A percentile compares a stretch with the other conserved stretches of the same genome.
Conservation (phyloP, 1,140 invertebrate genomes). For the Hycleus cichorii region DNA sequence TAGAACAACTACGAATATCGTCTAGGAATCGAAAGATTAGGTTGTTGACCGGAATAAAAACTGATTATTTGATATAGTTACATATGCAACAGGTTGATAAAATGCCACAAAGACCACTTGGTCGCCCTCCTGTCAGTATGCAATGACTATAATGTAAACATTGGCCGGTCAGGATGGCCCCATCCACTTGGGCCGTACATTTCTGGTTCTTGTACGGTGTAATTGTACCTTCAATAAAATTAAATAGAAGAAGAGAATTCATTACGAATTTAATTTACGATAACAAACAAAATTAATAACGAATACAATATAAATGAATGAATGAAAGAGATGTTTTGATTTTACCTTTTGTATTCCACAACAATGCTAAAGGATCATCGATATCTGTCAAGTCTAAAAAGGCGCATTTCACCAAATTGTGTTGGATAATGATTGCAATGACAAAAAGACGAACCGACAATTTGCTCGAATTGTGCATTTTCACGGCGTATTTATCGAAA, state of each 20-base stretch:
- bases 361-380: conserved; percentile 31
- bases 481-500: too few species aligned
- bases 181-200: not conserved
- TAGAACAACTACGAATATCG: conserved; percentile 21
- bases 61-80: conserved; percentile 17
- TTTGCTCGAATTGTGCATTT: too few species aligned
- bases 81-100: conserved; percentile 32
- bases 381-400: conserved; percentile 33
- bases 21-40: conserved; percentile 6
- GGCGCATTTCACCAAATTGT: conserved; percentile 6
- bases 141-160: conserved; percentile 27
- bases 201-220: not conserved
- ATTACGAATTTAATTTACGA: not conserved
- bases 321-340: not conserved
- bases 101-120: conserved; percentile 24
- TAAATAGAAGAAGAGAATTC: not conserved
- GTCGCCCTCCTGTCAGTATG: conserved; percentile 23
- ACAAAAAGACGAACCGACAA: conserved; percentile 4
- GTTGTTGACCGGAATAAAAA: not conserved
- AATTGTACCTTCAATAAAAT: conserved; percentile 5
- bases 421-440: not conserved
- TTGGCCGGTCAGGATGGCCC: conserved; percentile 7
- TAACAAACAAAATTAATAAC: not conserved
- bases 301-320: not conserved
- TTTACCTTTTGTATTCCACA: conserved; percentile 32